Evolutionary conservation across 1,140 invertebrate species (phyloP).

Genomic region (Kradibia gibbosae): DNA sequence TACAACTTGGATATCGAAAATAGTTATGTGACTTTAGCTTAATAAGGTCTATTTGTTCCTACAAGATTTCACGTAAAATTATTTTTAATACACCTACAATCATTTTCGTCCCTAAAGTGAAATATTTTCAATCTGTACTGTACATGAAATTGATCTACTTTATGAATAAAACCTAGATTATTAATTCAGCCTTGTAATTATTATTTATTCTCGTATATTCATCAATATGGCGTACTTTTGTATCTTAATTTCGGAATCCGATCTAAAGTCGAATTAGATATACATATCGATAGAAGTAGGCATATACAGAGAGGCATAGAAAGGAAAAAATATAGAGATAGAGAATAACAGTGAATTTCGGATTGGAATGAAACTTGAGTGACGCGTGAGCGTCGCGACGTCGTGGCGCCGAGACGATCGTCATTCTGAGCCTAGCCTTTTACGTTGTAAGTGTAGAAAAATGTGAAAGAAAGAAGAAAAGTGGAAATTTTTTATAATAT

Average conservation of each 20-base stretch:
- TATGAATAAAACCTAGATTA: neutral
- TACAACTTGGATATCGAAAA: neutral
- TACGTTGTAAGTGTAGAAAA: neutral
- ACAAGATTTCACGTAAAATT: neutral
- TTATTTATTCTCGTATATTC: neutral
- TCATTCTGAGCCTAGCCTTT: constrained; percentile 29
- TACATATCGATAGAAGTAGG: neutral
- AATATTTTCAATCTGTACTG: neutral
- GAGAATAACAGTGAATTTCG: neutral
- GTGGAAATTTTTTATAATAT: neutral
- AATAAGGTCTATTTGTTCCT: neutral
- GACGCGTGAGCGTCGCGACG: constrained; percentile 38
- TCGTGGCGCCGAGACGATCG: constrained; percentile 41
- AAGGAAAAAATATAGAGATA: neutral
- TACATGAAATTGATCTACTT: neutral
- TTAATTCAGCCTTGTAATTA: neutral
- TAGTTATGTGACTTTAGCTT: neutral
- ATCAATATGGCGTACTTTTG: neutral
- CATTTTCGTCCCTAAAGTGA: neutral
- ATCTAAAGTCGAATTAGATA: neutral
- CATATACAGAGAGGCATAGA: neutral
- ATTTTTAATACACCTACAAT: neutral
- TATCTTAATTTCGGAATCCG: neutral
- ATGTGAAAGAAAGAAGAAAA: neutral
- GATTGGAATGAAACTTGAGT: constrained; percentile 18